Conservation (phyloP, 2,797 vertebrate species). For the Typhlichthys eigenmanni region DNA sequence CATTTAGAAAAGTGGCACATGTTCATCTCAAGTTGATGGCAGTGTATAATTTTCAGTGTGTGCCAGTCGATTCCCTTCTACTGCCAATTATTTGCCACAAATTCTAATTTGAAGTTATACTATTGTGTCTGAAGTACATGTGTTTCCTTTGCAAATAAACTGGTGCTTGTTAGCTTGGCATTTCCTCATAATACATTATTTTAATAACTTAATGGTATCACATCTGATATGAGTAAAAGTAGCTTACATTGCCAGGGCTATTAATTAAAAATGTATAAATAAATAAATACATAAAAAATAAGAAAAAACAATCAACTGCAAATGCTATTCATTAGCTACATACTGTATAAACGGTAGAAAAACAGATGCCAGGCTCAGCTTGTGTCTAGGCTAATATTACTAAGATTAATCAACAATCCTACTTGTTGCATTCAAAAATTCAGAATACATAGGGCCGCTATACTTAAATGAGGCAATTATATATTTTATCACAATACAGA, state of each 20-base stretch:
- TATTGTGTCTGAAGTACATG: slow-evolving; percentile 1
- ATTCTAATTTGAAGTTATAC: slow-evolving; percentile 3
- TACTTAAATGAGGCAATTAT: neutral
- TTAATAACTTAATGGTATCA: no score
- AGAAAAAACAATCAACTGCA: neutral
- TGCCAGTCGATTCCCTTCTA: slow-evolving; percentile 20
- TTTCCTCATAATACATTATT: neutral
- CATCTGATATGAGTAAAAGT: no score
- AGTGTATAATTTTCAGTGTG: slow-evolving; percentile 25
- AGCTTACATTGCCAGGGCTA: no score
- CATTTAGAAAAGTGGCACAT: slow-evolving; percentile 23
- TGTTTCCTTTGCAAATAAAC: no score
- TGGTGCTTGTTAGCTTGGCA: neutral
- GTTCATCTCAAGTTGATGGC: slow-evolving; percentile 29
- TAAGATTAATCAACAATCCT: neutral
- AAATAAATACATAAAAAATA: no score
- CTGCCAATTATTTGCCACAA: slow-evolving; percentile 6
- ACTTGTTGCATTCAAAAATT: neutral
- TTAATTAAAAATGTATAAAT: no score
- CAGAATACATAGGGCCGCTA: neutral
- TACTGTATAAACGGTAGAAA: neutral
- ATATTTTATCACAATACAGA: slow-evolving; percentile 5
- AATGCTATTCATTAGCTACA: slow-evolving; percentile 14
- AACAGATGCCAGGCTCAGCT: no score
- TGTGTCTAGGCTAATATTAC: neutral